These are phyloP conservation scores for Cetonia aurata DNA, from an alignment of 2,888 invertebrate species.

Conservation along the genomic window DNA sequence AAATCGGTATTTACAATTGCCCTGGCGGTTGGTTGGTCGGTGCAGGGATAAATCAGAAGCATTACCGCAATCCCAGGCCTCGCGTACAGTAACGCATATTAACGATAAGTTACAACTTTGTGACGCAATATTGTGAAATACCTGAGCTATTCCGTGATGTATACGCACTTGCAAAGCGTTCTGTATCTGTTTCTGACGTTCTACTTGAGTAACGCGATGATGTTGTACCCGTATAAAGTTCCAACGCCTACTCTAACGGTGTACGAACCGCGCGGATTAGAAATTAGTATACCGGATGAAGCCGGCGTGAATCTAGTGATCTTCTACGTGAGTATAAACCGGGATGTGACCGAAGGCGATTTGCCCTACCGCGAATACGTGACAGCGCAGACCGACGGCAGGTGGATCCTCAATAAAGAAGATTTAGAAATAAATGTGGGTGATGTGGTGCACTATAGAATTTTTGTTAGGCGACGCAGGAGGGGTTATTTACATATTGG, in stretches of 20 bases:
- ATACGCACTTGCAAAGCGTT: background rate
- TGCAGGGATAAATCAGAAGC: background rate
- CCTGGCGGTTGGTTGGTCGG: background rate
- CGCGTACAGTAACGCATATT: background rate
- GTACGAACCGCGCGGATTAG: constrained; percentile 31
- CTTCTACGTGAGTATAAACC: constrained; percentile 42
- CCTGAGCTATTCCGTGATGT: background rate
- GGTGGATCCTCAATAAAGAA: constrained; percentile 30
- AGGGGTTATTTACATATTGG: constrained; percentile 4
- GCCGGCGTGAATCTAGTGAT: constrained; percentile 42
- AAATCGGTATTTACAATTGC: constrained; percentile 13
- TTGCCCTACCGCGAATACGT: constrained; percentile 36
- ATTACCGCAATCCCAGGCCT: constrained; percentile 3
- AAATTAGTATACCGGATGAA: constrained; percentile 40
- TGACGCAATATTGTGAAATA: no score
- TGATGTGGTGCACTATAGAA: constrained; percentile 37
- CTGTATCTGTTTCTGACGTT: background rate
- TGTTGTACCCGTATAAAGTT: constrained; percentile 9
- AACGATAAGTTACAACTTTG: background rate
- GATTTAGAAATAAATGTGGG: constrained; percentile 20
- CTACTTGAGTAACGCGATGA: background rate
- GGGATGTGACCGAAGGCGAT: constrained; percentile 3
- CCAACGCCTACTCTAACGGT: constrained; percentile 35
- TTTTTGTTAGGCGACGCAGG: constrained; percentile 11
- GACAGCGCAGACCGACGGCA: background rate